Base-by-base conservation (phyloP, 2,113 vertebrate genomes). In the Alligator sinensis region DNA sequence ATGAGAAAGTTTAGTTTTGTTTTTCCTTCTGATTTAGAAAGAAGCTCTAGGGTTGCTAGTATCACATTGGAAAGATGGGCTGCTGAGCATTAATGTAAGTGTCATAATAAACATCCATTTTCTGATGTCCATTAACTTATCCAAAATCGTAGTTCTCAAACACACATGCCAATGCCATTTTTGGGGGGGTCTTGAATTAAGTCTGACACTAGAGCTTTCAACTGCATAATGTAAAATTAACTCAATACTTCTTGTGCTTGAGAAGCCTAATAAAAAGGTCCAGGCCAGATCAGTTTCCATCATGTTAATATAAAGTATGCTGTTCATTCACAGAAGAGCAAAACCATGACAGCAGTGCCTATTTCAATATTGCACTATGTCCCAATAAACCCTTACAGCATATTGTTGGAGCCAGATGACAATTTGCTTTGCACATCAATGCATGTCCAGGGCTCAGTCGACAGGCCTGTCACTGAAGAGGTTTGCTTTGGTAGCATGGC, bases 151-250 rank as follows among this genome's bases (percentile, higher is more conserved):
- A 93, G 86, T 62, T 55, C 4, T 28, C 7, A 87, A 57, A 21
- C 22, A 90, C 57, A 74, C 11, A 68, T 17, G 77, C 89, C 62
- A 82, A 13, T 76, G 54, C 19, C 77, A 70, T 80, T 88, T 94
- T 92, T 82, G n/a, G 38, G 92, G 92, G 72, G 19, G 77, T 9
- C 87, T 93, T 82, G 92, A 91, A 93, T 92, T 90, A 94, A 95
- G 88, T 80, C 5, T 21, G 84, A 59, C 30, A 78, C 28, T 59
- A 57, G 12, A 86, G 77, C 47, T 47, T 38, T 66, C 57, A 85
- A 87, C 5, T 84, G n/a, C 89, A 86, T 84, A 87, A 93, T 72
- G 11, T 55, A 47, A 87, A 82, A 9, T 77, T 86, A 92, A 24
- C 75, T 38, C 13, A 38, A 86, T 25, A 84, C 0, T 91, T 81